phyloP scores from a whole-genome alignment of 1,140 invertebrate genomes.

The Drosophila murphyi region DNA sequence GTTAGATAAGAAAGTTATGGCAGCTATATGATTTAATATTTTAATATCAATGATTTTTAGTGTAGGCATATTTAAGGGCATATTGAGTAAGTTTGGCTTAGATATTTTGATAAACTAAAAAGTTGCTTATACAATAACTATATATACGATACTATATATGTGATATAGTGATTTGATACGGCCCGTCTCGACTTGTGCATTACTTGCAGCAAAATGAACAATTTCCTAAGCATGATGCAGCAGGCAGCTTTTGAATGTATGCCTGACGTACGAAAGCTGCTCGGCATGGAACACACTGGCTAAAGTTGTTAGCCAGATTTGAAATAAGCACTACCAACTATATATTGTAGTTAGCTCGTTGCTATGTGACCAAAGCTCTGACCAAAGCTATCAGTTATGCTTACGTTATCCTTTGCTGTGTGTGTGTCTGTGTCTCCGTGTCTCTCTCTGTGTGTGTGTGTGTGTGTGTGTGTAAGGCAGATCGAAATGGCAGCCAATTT shows the following conservation, averaged over 20 bases:
- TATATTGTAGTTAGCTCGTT: neutral
- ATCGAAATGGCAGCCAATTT: conserved; percentile 66
- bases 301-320: neutral
- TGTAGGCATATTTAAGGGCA: too few species aligned
- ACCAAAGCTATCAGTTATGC: conserved; percentile 40
- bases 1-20: too few species aligned
- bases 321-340: neutral
- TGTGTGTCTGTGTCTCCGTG: neutral
- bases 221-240: neutral
- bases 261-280: neutral
- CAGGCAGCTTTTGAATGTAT: neutral
- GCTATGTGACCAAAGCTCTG: conserved; percentile 9
- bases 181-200: too few species aligned
- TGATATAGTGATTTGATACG: too few species aligned
- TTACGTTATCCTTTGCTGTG: conserved; percentile 5
- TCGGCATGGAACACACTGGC: neutral
- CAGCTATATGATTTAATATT: too few species aligned
- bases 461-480: conserved; percentile 23
- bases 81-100: too few species aligned
- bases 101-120: too few species aligned
- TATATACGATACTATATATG: too few species aligned
- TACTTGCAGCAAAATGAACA: neutral
- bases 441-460: neutral
- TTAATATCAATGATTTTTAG: too few species aligned
- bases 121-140: too few species aligned